These are phyloP conservation scores for Empis stercorea DNA, from an alignment of 2,888 invertebrate species.

Conservation along the genomic window DNA sequence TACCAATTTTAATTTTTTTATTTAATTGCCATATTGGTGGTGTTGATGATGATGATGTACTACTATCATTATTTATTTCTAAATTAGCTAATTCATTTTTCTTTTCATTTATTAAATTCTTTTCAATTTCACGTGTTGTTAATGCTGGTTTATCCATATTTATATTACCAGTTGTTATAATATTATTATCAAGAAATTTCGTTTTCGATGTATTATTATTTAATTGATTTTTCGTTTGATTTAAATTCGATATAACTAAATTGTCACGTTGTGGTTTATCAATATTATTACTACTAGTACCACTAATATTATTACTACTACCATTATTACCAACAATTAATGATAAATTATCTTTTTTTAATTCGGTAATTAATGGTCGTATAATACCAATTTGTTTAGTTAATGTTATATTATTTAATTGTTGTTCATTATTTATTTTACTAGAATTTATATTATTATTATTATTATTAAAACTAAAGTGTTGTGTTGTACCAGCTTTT, in stretches of 20 bases:
- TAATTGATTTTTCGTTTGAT: slow-evolving; percentile 17
- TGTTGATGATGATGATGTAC: slow-evolving; percentile 7
- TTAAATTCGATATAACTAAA: slow-evolving; percentile 13
- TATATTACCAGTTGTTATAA: slow-evolving; percentile 2
- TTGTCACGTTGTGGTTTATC: slow-evolving; percentile 1
- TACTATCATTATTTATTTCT: slow-evolving; percentile 7
- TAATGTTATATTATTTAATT: slow-evolving; percentile 5
- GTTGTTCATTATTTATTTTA: slow-evolving; percentile 9
- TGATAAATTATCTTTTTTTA: slow-evolving; percentile 8
- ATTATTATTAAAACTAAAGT: slow-evolving; percentile 32
- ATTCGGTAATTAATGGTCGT: slow-evolving; percentile 32
- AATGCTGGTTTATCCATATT: slow-evolving; percentile 24
- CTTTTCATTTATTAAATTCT: slow-evolving; percentile 53
- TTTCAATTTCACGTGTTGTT: slow-evolving; percentile 51
- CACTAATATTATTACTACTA: not conserved
- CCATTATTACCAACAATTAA: not conserved
- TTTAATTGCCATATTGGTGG: slow-evolving; percentile 9
- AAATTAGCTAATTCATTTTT: slow-evolving; percentile 40
- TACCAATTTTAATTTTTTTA: slow-evolving; percentile 20
- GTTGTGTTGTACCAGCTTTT: slow-evolving; percentile 52
- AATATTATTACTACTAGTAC: slow-evolving; percentile 3
- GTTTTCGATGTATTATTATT: slow-evolving; percentile 8
- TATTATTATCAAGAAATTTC: slow-evolving; percentile 1
- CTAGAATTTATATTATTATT: too few relatives aligned
- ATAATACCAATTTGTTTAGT: slow-evolving; percentile 43